Conservation (phyloP, 1,140 invertebrate genomes). For the Nasonia giraulti region DNA sequence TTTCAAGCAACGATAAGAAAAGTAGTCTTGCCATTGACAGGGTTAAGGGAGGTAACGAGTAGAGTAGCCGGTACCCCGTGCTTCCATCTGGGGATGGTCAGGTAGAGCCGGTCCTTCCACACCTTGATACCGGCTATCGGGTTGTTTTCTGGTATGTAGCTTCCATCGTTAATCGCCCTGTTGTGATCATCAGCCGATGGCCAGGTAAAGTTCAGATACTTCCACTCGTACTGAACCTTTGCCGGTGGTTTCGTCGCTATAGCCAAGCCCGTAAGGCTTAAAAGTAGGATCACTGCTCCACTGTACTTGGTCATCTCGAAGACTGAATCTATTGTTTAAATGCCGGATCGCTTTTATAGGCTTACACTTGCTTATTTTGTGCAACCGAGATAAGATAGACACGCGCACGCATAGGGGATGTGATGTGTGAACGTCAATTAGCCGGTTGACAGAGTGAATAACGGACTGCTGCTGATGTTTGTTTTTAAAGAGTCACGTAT, state of each 20-base stretch:
- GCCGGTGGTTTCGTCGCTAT: not conserved
- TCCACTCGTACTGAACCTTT: constrained; percentile 61
- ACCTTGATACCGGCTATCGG: constrained; percentile 79
- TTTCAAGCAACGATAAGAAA: not conserved
- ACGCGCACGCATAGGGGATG: no score
- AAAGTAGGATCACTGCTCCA: no score
- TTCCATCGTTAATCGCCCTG: constrained; percentile 71
- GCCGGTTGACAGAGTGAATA: no score
- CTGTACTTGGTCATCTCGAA: no score
- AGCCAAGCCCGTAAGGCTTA: not conserved
- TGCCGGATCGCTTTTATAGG: no score
- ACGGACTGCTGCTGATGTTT: no score
- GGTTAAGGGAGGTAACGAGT: constrained; percentile 73
- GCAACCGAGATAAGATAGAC: no score
- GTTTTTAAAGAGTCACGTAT: no score
- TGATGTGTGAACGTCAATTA: no score
- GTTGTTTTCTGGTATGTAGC: constrained; percentile 79
- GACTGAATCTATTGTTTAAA: no score
- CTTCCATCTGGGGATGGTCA: constrained; percentile 79
- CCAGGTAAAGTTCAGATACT: constrained; percentile 67
- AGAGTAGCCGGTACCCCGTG: constrained; percentile 81
- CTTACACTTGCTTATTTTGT: no score
- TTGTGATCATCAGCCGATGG: constrained; percentile 67
- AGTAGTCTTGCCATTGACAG: constrained; percentile 11
- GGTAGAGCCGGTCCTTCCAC: constrained; percentile 77